These are phyloP conservation scores for Xiphorhynchus elegans DNA, from an alignment of 2,113 vertebrate species.

Conservation along the genomic window DNA sequence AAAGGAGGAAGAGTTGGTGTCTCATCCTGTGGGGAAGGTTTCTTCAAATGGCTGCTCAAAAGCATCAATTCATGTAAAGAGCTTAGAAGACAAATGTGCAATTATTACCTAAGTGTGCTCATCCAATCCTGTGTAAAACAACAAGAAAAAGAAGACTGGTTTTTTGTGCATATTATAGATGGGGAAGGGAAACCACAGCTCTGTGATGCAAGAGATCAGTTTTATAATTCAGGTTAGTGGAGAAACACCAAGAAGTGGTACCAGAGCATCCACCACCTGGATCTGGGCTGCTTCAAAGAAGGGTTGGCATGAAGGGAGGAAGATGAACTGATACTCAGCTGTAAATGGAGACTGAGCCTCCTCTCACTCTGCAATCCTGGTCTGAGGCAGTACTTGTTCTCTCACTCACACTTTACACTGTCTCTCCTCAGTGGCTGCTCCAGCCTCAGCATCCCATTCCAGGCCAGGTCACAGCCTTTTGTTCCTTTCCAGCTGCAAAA, in stretches of 20 bases:
- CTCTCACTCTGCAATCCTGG: not conserved
- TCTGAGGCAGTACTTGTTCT: not conserved
- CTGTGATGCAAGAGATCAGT: not conserved
- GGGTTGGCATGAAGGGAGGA: not conserved
- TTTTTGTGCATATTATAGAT: not conserved
- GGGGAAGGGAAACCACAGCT: not conserved
- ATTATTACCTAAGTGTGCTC: not conserved
- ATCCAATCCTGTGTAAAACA: not conserved
- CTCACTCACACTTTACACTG: not conserved
- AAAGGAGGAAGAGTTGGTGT: fast-evolving
- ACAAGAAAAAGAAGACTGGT: not conserved
- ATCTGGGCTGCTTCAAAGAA: not conserved
- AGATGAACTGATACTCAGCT: not conserved
- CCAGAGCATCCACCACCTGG: not conserved
- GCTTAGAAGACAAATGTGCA: not conserved
- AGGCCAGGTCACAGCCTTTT: not conserved
- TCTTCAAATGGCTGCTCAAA: not conserved
- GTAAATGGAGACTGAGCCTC: not conserved
- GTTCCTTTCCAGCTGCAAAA: not conserved
- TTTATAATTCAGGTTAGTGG: not conserved
- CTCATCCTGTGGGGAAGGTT: not conserved
- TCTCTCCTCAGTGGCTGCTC: not conserved
- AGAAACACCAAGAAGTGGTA: not conserved
- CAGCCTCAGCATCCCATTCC: not conserved
- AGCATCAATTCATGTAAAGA: not conserved